Percentiles rank a stretch among this genome's conserved stretches.
These are phyloP conservation scores for Orestias chungarensis DNA, from an alignment of 2,797 vertebrate species.

Conservation along the genomic window DNA sequence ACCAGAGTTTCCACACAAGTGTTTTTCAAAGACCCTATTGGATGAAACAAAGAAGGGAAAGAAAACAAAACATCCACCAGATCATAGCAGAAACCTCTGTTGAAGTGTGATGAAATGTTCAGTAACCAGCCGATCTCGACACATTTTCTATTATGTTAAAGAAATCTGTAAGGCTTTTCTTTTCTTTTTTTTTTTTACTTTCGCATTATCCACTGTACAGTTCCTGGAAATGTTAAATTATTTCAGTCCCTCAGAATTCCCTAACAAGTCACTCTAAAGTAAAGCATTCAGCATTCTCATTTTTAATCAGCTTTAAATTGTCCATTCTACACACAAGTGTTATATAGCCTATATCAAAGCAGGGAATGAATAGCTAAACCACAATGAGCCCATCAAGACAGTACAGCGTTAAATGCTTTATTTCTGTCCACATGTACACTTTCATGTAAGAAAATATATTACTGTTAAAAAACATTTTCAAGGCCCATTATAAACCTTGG, in stretches of 20 bases:
- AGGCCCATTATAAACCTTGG: not conserved
- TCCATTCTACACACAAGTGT: not conserved
- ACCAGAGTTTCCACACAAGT: too few relatives aligned
- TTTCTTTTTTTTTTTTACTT: too few relatives aligned
- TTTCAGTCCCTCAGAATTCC: not conserved
- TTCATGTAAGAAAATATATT: not conserved
- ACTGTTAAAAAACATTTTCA: not conserved
- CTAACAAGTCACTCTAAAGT: not conserved
- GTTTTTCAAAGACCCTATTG: too few relatives aligned
- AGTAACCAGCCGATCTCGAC: too few relatives aligned
- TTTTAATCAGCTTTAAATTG: not conserved
- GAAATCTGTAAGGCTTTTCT: too few relatives aligned
- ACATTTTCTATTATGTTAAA: too few relatives aligned
- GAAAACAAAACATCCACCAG: not conserved
- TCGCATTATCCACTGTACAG: not conserved
- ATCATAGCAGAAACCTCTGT: not conserved
- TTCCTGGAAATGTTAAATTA: not conserved
- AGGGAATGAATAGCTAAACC: not conserved
- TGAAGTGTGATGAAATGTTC: not conserved
- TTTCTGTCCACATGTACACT: not conserved
- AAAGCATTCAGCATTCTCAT: too few relatives aligned
- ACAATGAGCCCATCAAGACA: not conserved
- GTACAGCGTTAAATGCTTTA: not conserved
- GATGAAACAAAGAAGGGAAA: not conserved
- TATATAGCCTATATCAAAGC: not conserved